phyloP scores from a whole-genome alignment of 2,113 vertebrate genomes.

The Hypomesus transpacificus region DNA sequence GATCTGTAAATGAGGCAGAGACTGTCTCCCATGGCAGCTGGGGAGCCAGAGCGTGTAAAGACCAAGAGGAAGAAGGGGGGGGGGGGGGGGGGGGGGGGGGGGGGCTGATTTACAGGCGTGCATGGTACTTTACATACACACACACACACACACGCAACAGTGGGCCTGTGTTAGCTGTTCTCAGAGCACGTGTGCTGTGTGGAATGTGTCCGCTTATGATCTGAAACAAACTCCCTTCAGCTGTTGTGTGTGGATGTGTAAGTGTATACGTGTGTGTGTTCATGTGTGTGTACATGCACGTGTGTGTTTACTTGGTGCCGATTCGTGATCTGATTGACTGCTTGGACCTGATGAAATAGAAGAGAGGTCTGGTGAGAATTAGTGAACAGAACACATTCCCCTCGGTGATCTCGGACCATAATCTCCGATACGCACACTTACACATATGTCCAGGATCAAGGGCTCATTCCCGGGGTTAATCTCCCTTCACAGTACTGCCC shows the following conservation, averaged over 20 bases:
- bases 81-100: background rate
- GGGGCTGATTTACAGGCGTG: slow-evolving; percentile 2
- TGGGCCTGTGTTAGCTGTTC: slow-evolving; percentile 5
- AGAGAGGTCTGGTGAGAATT: too few relatives aligned
- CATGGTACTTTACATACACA: background rate
- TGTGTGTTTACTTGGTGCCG: background rate
- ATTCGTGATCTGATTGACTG: too few relatives aligned
- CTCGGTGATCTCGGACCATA: too few relatives aligned
- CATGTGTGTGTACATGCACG: background rate
- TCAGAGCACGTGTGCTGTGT: slow-evolving; percentile 26
- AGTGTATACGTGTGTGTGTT: background rate
- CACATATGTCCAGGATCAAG: too few relatives aligned
- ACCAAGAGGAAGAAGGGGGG: background rate
- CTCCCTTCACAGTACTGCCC: too few relatives aligned
- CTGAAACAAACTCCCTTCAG: slow-evolving; percentile 28
- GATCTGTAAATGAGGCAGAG: background rate
- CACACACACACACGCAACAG: slow-evolving; percentile 8
- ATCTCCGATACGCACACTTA: too few relatives aligned
- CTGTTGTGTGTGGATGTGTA: slow-evolving; percentile 20
- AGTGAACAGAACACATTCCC: too few relatives aligned
- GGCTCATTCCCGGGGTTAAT: too few relatives aligned
- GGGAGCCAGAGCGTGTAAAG: background rate
- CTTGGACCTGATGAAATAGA: too few relatives aligned
- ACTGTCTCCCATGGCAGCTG: slow-evolving; percentile 1
- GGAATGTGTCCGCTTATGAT: slow-evolving; percentile 28